A percentile compares a stretch with the other conserved stretches of the same genome.
phyloP scores from a whole-genome alignment of 2,888 invertebrate genomes.

The Apotomis capreana region DNA sequence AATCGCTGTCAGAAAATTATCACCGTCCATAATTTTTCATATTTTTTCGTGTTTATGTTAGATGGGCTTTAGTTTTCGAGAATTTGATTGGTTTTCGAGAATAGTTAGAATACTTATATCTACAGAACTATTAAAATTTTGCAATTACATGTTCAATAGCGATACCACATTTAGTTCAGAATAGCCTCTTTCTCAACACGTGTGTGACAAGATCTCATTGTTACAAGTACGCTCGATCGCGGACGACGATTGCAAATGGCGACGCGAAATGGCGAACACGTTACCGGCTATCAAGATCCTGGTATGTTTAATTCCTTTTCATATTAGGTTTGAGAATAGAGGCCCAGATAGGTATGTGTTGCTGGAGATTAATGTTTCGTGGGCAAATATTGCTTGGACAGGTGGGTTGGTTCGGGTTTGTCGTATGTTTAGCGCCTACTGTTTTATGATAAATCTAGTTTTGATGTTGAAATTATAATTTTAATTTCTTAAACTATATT shows the following conservation, averaged over 20 bases:
- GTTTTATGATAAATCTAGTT: no score
- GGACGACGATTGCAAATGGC: constrained; percentile 57
- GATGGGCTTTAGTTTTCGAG: no score
- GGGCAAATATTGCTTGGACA: constrained; percentile 1
- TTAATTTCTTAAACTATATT: no score
- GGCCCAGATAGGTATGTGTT: constrained; percentile 15
- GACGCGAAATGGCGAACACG: constrained; percentile 61
- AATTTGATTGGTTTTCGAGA: no score
- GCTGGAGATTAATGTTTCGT: constrained; percentile 19
- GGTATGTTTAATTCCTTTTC: constrained; percentile 48
- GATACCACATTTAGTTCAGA: constrained; percentile 43
- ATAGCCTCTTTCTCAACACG: constrained; percentile 60
- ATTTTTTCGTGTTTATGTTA: no score
- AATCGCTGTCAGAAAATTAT: no score
- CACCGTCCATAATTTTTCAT: no score
- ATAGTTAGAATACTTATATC: no score
- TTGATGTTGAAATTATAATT: no score
- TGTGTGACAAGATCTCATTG: constrained; percentile 80
- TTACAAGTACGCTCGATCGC: constrained; percentile 59
- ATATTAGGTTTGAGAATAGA: constrained; percentile 45
- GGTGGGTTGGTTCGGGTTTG: neutral
- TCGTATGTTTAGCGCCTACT: no score
- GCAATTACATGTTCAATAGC: constrained; percentile 2
- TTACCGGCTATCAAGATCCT: constrained; percentile 53
- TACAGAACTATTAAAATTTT: neutral